Percentiles rank a stretch among this genome's conserved stretches.
These are phyloP conservation scores for Toxostoma redivivum DNA, from an alignment of 2,113 vertebrate species.

Conservation along the genomic window DNA sequence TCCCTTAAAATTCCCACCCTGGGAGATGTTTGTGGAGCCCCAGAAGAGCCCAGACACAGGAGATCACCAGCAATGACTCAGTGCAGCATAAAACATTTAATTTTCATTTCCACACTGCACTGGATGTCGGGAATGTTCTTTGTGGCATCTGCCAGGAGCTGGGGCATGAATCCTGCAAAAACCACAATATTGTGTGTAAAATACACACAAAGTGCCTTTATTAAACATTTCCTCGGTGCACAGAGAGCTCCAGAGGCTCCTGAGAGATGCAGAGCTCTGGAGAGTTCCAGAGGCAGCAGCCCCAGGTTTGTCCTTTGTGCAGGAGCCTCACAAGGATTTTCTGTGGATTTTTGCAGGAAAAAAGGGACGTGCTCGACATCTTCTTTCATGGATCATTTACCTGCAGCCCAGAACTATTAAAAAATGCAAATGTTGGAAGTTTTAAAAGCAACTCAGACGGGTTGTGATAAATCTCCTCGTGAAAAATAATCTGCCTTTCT, in stretches of 20 bases:
- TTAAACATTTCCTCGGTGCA: accelerated
- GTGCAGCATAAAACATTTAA: background rate
- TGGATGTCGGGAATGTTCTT: background rate
- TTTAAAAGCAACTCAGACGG: background rate
- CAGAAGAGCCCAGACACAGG: background rate
- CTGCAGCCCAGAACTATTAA: background rate
- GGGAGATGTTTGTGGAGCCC: background rate
- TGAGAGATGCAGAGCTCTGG: background rate
- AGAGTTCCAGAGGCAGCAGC: background rate
- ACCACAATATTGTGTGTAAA: accelerated
- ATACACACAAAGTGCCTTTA: background rate
- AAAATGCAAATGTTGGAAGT: background rate
- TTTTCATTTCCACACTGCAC: background rate
- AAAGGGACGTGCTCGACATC: background rate
- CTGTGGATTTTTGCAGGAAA: background rate
- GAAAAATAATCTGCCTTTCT: background rate
- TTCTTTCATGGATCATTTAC: background rate
- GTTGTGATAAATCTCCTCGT: background rate
- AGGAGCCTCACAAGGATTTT: background rate
- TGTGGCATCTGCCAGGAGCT: background rate
- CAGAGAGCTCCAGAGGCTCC: background rate
- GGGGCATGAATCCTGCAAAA: background rate
- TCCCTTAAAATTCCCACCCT: background rate
- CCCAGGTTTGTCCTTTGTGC: background rate
- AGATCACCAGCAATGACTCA: background rate